Conservation (phyloP, 2,113 vertebrate species). For the Ameiurus melas region DNA sequence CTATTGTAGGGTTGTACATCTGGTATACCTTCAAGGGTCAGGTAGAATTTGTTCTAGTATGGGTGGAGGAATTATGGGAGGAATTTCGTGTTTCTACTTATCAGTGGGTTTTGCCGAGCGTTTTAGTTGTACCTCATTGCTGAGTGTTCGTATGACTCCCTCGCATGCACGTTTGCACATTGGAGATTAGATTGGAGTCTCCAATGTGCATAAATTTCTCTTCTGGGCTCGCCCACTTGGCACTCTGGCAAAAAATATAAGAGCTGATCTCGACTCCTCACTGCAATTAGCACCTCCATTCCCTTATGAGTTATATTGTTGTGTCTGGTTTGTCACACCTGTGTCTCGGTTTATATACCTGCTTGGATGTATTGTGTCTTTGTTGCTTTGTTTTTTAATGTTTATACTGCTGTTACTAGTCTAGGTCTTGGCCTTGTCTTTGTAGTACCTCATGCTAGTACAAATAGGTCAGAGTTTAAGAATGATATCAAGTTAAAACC, state of each 20-base stretch:
- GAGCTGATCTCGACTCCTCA: neutral
- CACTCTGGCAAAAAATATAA: neutral
- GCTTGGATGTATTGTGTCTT: neutral
- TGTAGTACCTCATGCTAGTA: neutral
- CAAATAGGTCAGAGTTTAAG: neutral
- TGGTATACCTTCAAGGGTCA: neutral
- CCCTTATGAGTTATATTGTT: constrained; percentile 12
- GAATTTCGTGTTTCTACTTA: neutral
- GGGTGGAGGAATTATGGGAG: neutral
- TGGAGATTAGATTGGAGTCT: neutral
- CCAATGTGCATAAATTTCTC: neutral
- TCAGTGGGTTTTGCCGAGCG: neutral
- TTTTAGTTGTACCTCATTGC: neutral
- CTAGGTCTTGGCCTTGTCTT: neutral
- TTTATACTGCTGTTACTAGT: neutral
- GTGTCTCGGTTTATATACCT: neutral
- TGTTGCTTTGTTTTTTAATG: neutral
- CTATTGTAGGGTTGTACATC: neutral
- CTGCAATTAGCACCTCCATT: constrained; percentile 17
- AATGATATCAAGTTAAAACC: neutral
- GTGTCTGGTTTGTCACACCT: constrained; percentile 3
- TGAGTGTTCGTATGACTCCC: neutral
- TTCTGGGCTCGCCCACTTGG: neutral
- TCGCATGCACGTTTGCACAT: neutral
- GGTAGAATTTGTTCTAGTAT: neutral